Evolutionary conservation across 2,888 invertebrate species (phyloP), one percentile per base, ranked within the genome.

Genomic region (Metellina segmentata): DNA sequence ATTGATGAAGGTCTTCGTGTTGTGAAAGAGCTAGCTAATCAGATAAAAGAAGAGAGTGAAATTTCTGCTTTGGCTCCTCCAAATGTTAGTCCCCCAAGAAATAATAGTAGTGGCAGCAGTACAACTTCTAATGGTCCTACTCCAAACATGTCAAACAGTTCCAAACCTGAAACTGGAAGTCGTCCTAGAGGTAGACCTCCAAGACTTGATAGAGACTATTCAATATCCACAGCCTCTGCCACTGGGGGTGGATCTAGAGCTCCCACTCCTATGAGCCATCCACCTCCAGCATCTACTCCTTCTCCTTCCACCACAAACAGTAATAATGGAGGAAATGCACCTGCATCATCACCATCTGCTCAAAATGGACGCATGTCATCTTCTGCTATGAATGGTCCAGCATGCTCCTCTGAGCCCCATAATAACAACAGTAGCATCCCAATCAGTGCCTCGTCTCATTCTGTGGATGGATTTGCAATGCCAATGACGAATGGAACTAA

Each of bases 1-100:
- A 95, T 95, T 94, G 95, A 95, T 93, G 95, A 95, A 94, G 95
- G 95, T 13, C 94, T 95, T 83, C 94, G 95, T 81, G 95, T 95
- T 85, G 95, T 95, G 52, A 94, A 94, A 93, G 94, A 94, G 91
- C 92, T 94, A 69, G 93, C 93, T 81, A 93, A 93, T 81, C 94
- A 94, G 91, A 94, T 94, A 85, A 93, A 93, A 91, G 94, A 94
- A 92, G 93, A 94, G 83, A 90, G 82, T 81, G 92, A 90, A 82
- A 91, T 91, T 34, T 86, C 92, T 71, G 89, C 89, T 51, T 69
- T 88, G 86, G 89, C 89, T n/a, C 89, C 89, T n/a, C 89, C 89
- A 49, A 89, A 89, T 89, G 89, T 89, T 61, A 92, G 92, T 74
- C 92, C 92, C 20, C 89, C 92, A n/a, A n/a, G 92, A 48, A 92